Evolutionary conservation across 2,797 vertebrate species (phyloP), one percentile per base, ranked within the genome.

Genomic region (Avahi laniger): DNA sequence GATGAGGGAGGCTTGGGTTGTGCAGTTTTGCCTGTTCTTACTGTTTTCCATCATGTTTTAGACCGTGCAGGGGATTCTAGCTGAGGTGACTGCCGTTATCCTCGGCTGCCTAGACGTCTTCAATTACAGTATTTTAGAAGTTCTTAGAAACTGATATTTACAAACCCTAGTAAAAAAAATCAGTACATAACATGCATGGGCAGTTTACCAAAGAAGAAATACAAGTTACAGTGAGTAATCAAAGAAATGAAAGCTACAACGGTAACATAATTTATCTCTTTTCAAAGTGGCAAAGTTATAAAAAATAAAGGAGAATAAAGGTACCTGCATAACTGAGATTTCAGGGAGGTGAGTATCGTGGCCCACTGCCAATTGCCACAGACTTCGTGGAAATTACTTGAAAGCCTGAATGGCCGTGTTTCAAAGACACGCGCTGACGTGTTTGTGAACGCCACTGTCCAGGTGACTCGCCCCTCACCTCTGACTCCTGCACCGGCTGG

Each of bases 191-290:
- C 43, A 12, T 7, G 15, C 67, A 84, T 0, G 3, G 59, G 17
- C 1, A 50, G 20, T 83, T 94, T 79, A 46, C 35, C 5, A 11
- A 46, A 61, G 67, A 89, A 65, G 61, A 87, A 65, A 69, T 35
- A 18, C 12, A 67, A 38, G 65, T 72, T 35, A 54, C 18, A 24
- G 5, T 65, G 30, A 91, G 41, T 28, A 33, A 81, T 70, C 48
- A 78, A 88, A 91, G 41, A 89, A 85, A 46, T 61, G 17, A 95
- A 72, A 93, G 48, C 28, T 33, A 24, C 48, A 41, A 85, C 18
- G 2, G 9, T 80, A 69, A 92, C 72, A 52, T 59, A 81, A 80
- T 83, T 41, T 65, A 54, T 48, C 54, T 76, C 63, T 69, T 87
- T 79, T 33, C 54, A 89, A 86, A 69, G 24, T 85, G 13, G 28